A percentile compares a stretch with the other conserved stretches of the same genome.
Conservation (phyloP, 2,888 invertebrate species). For the Diloba caeruleocephala region DNA sequence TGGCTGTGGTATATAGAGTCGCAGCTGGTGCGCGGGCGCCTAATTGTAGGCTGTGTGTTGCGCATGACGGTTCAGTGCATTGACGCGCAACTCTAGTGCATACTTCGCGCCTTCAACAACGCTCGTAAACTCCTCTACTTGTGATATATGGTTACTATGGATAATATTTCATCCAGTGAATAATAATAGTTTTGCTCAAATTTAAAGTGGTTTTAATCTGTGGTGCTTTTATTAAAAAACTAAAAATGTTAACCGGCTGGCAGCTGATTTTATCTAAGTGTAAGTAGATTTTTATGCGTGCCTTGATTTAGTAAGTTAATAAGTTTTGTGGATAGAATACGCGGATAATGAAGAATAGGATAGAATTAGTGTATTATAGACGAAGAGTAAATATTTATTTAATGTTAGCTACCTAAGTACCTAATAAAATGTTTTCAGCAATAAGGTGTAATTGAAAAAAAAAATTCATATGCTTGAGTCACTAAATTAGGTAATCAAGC, state of each 20-base stretch:
- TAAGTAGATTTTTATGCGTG: constrained; percentile 72
- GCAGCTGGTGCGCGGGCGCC: constrained; percentile 73
- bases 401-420: too few relatives aligned
- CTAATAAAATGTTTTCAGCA: too few relatives aligned
- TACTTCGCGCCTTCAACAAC: constrained; percentile 39
- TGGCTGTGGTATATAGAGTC: constrained; percentile 76
- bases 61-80: constrained; percentile 59
- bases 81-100: constrained; percentile 56
- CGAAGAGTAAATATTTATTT: too few relatives aligned
- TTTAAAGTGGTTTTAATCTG: constrained; percentile 47
- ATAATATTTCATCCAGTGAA: constrained; percentile 47
- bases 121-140: constrained; percentile 34
- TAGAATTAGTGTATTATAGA: too few relatives aligned
- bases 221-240: constrained; percentile 45
- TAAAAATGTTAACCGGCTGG: constrained; percentile 83
- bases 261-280: constrained; percentile 81
- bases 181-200: constrained; percentile 18
- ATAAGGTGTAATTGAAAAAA: too few relatives aligned
- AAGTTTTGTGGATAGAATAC: too few relatives aligned
- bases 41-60: constrained; percentile 67
- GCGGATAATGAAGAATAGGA: too few relatives aligned
- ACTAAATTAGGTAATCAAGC: too few relatives aligned
- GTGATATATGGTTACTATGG: constrained; percentile 58
- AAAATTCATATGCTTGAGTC: too few relatives aligned
- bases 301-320: too few relatives aligned